Evolutionary conservation across 2,888 invertebrate species (phyloP).

Genomic region (Pharmacophagus antenor): DNA sequence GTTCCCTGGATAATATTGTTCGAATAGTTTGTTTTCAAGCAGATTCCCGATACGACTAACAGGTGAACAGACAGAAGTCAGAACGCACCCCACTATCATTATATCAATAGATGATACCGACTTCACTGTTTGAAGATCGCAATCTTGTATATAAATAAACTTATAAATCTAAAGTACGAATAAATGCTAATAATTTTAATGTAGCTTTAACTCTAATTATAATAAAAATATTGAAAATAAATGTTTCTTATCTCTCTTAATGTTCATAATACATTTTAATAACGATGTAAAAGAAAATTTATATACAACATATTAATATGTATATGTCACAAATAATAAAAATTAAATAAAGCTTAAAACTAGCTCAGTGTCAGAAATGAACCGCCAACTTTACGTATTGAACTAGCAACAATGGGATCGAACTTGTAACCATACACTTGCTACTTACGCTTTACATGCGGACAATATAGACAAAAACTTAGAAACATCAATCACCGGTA

Average conservation of each 20-base stretch:
- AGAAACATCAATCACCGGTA: constrained; percentile 38
- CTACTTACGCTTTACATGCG: constrained; percentile 47
- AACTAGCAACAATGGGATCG: constrained; percentile 30
- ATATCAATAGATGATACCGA: constrained; percentile 72
- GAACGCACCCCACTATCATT: constrained; percentile 61
- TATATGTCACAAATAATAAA: not conserved
- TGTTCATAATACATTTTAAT: not conserved
- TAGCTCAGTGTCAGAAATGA: not conserved
- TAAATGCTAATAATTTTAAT: constrained; percentile 16
- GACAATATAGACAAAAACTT: constrained; percentile 42
- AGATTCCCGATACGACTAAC: constrained; percentile 46
- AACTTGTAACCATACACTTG: constrained; percentile 48
- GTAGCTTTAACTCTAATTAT: not conserved
- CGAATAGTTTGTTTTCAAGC: constrained; percentile 6
- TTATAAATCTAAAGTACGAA: constrained; percentile 17
- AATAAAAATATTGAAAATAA: not conserved
- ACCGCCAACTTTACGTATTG: constrained; percentile 4
- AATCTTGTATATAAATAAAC: constrained; percentile 39
- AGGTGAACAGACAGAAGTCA: constrained; percentile 46
- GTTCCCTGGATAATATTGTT: not conserved
- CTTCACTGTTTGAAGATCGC: constrained; percentile 59
- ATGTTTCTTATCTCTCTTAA: not conserved
- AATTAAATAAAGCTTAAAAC: not conserved
- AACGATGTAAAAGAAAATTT: not conserved
- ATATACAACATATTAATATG: not conserved